phyloP scores from a whole-genome alignment of 2,113 vertebrate genomes.

The Perognathus longimembris region DNA sequence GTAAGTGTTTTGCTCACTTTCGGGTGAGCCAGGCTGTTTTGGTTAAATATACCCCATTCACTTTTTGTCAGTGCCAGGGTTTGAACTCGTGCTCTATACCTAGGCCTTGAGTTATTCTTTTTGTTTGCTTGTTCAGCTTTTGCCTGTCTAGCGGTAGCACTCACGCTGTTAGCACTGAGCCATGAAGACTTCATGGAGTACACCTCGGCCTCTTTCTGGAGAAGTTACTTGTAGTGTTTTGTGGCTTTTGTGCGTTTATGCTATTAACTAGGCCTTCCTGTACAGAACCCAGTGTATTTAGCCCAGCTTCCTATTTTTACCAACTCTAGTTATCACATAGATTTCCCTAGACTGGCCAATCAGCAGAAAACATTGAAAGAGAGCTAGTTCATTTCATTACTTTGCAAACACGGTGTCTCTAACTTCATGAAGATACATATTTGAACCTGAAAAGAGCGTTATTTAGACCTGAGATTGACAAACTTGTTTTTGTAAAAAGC shows the following conservation, averaged over 20 bases:
- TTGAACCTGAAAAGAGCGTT: constrained; percentile 5
- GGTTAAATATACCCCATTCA: too few relatives aligned
- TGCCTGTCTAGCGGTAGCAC: background rate
- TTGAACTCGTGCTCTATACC: too few relatives aligned
- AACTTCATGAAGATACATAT: background rate
- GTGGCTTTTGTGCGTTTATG: constrained; percentile 27
- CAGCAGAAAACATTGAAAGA: constrained; percentile 53
- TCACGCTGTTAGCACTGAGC: background rate
- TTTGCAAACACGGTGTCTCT: constrained; percentile 24
- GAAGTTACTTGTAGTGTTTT: constrained; percentile 28
- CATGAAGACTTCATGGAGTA: background rate
- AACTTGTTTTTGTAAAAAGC: background rate
- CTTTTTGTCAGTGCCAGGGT: too few relatives aligned
- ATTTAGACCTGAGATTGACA: constrained; percentile 4
- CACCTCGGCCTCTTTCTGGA: background rate
- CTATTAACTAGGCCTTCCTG: background rate
- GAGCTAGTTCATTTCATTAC: constrained; percentile 45
- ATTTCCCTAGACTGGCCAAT: constrained; percentile 40
- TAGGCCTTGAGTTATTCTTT: constrained; percentile 2
- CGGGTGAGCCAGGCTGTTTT: too few relatives aligned
- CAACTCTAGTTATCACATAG: background rate
- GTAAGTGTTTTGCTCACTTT: too few relatives aligned
- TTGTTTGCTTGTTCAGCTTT: constrained; percentile 23
- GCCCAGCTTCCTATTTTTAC: background rate
- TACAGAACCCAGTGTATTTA: constrained; percentile 18